phyloP scores from a whole-genome alignment of 2,888 invertebrate species.

The Agrotis exclamationis region DNA sequence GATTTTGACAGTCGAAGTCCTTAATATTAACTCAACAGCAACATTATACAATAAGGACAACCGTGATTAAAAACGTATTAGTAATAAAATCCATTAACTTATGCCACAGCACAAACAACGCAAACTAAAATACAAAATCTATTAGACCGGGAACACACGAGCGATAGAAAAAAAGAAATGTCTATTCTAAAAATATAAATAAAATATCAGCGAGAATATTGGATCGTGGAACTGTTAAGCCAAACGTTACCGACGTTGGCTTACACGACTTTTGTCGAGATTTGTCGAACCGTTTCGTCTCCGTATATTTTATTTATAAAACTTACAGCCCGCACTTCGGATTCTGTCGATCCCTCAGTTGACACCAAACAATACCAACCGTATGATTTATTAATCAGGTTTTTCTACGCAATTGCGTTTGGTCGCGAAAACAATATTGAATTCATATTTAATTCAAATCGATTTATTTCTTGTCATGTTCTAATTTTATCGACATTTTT shows the following conservation, averaged over 20 bases:
- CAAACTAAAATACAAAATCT: slow-evolving; percentile 1
- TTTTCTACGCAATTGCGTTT: slow-evolving; percentile 25
- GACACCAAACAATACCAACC: slow-evolving; percentile 32
- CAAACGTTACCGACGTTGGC: slow-evolving; percentile 30
- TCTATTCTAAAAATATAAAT: slow-evolving; percentile 39
- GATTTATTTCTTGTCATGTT: slow-evolving; percentile 33
- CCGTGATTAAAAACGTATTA: not conserved
- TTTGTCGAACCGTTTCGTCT: slow-evolving; percentile 39
- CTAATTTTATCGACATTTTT: slow-evolving; percentile 5
- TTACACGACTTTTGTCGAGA: slow-evolving; percentile 40
- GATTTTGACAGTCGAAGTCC: not conserved
- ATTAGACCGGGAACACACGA: not conserved
- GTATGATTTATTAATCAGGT: slow-evolving; percentile 56
- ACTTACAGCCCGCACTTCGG: slow-evolving; percentile 23
- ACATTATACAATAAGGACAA: not conserved
- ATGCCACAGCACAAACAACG: not conserved
- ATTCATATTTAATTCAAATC: slow-evolving; percentile 21
- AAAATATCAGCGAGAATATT: slow-evolving; percentile 43
- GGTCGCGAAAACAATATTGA: slow-evolving; percentile 12
- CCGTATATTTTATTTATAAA: slow-evolving; percentile 61
- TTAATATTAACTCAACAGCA: not conserved
- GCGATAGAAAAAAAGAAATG: not conserved
- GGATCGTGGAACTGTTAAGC: slow-evolving; percentile 33
- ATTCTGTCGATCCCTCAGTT: slow-evolving; percentile 31
- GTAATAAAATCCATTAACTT: not conserved